Conservation (phyloP, 2,797 vertebrate genomes). For the Tolypeutes matacus region DNA sequence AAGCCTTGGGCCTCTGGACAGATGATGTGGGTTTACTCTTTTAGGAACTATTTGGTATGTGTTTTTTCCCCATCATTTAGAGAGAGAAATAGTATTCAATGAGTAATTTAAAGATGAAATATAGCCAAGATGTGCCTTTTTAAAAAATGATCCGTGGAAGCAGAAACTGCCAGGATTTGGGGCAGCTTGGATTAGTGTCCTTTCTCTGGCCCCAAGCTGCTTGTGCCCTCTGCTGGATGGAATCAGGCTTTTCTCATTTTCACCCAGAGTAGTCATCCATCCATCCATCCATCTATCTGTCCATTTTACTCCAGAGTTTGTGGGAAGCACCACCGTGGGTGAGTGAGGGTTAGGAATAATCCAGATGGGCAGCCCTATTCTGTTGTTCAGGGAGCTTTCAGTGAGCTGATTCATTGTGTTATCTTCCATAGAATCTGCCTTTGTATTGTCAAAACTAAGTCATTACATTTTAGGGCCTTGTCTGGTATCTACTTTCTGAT, state of each 20-base stretch:
- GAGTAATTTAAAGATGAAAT: conserved; percentile 61
- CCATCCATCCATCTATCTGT: neutral
- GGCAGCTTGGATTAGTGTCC: neutral
- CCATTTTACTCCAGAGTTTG: conserved; percentile 44
- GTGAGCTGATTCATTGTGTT: neutral
- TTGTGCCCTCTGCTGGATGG: conserved; percentile 79
- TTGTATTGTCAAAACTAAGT: conserved; percentile 44
- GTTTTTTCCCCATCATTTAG: conserved; percentile 39
- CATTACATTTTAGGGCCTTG: neutral
- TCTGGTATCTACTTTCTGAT: conserved; percentile 6
- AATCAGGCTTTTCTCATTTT: conserved; percentile 53
- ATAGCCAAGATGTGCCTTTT: neutral
- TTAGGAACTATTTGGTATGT: conserved; percentile 32
- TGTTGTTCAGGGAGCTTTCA: neutral
- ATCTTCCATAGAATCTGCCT: conserved; percentile 47
- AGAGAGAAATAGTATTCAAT: conserved; percentile 46
- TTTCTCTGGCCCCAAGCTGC: neutral
- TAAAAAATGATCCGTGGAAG: conserved; percentile 44
- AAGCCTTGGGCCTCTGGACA: conserved; percentile 48
- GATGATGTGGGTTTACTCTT: conserved; percentile 35
- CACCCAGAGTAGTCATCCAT: neutral
- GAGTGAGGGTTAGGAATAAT: neutral
- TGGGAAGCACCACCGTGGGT: neutral
- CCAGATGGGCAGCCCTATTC: neutral
- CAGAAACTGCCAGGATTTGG: conserved; percentile 41